Evolutionary conservation across 1,140 invertebrate species (phyloP), one percentile per base, ranked within the genome.

Genomic region (Drosophila elegans): DNA sequence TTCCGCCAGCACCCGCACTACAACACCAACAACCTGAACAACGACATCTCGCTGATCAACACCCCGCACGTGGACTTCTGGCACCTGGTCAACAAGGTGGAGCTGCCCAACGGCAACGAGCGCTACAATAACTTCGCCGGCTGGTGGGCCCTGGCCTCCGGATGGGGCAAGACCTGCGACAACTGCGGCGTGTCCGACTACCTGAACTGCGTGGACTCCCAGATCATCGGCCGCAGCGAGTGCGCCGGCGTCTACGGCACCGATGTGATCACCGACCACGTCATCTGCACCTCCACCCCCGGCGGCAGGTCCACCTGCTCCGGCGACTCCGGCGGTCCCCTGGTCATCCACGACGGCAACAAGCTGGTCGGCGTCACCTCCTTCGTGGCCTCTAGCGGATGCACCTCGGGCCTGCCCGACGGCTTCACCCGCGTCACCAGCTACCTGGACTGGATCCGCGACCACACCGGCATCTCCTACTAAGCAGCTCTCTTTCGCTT

Each of bases 251-350:
- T 9, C 93, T 81, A 77, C 0, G 73, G 78, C 4, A 52, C 39
- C 13, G 62, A 79, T 6, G 75, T 81, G 25, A 74, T 75, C 7
- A 63, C 51, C 38, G 59, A 79, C 9, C 69, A 81, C 29, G 79
- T 75, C n/a, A 74, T 91, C 51, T 91, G 90, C 42, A 72, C 79
- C 27, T 55, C 74, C 21, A 68, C 67, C 10, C 10, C 54, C 1
- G 59, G 48, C 16, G 82, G 77, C 48, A 82, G 71, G 44, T 78
- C 74, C 16, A 90, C 90, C 6, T 91, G 90, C 76, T 46, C 78
- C 5, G 94, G 94, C 61, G 94, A 94, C 91, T 94, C 93, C 71
- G 94, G 94, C 54, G 94, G 94, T 36, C 93, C 93, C 10, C 78
- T 94, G 53, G 91, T 93, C 0, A 92, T 93, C 53, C 68, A 80